phyloP scores from a whole-genome alignment of 2,888 invertebrate genomes.

The Eristalinus sepulchralis region DNA sequence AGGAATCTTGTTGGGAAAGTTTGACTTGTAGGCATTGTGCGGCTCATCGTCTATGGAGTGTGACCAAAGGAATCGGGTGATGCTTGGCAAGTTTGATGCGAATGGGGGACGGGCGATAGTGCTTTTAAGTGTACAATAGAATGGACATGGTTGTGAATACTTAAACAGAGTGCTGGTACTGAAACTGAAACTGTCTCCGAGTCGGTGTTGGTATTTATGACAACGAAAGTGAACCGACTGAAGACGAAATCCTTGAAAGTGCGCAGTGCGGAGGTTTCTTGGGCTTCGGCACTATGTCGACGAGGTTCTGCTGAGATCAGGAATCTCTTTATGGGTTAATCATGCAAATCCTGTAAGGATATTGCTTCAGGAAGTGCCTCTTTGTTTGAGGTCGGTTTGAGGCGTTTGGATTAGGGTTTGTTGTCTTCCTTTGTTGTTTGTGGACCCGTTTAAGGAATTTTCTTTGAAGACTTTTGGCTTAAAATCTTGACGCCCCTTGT shows the following conservation, averaged over 20 bases:
- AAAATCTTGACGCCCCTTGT: too few species aligned
- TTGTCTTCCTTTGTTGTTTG: background rate
- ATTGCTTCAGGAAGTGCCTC: background rate
- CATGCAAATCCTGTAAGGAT: background rate
- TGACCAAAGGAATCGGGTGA: background rate
- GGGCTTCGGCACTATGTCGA: background rate
- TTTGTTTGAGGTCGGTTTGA: background rate
- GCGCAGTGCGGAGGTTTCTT: background rate
- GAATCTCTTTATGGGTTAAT: background rate
- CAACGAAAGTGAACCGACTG: background rate
- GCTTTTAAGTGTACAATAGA: background rate
- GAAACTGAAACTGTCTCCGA: background rate
- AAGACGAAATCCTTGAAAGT: background rate
- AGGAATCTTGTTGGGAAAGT: constrained; percentile 29
- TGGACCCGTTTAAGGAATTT: background rate
- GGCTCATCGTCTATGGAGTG: constrained; percentile 1
- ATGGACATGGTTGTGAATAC: background rate
- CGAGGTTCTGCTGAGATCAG: background rate
- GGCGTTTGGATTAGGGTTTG: background rate
- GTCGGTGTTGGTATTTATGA: background rate
- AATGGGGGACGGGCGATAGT: background rate
- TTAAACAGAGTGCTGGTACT: background rate
- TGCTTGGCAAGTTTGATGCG: background rate
- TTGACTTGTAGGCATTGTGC: constrained; percentile 19
- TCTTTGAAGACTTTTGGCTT: background rate